Evolutionary conservation across 2,797 vertebrate species (phyloP), one percentile per base, ranked within the genome.

Genomic region (Chrosomus eos): DNA sequence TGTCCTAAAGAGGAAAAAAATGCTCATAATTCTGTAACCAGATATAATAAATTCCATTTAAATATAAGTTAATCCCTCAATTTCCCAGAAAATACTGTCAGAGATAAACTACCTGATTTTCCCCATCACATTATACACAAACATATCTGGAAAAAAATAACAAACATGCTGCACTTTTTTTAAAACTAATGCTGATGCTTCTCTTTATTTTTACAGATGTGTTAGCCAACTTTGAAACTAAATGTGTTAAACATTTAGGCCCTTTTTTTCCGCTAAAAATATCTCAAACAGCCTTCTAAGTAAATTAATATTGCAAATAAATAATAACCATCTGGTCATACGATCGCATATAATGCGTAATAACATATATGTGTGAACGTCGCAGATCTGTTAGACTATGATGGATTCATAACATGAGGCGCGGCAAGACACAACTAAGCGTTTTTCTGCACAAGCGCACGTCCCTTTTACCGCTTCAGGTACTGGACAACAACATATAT

Each of bases 371-470:
- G 38, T 21, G 58, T 72, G 43, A 70, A 74, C 14, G 23, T 14
- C 55, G 28, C 70, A 64, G 40, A 21, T 23, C 5, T 73, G 40
- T 62, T 60, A 83, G 43, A n/a, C 73, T 64, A 43, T 64, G 64
- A 18, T 36, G 26, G 40, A 76, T 43, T 60, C 40, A 79, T 64
- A 28, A 45, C 66, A 55, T 43, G 38, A 71, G 21, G 28, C 53
- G 51, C 23, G 40, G 11, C 43, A 23, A 64, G 10, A 11, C 36
- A 33, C 7, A 77, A 28, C 26, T 8, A 71, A 43, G 26, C 58
- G n/a, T 13, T 58, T 48, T 51, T 62, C 21, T 48, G 28, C 73
- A 53, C 7, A 43, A 19, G 14, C 38, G 10, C n/a, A 23, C n/a
- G 6, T 23, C 10, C 1, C 16, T 31, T 64, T 28, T 45, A 3